These are phyloP conservation scores for Neodon shergylaensis DNA, from an alignment of 2,113 vertebrate genomes.

Conservation along the genomic window DNA sequence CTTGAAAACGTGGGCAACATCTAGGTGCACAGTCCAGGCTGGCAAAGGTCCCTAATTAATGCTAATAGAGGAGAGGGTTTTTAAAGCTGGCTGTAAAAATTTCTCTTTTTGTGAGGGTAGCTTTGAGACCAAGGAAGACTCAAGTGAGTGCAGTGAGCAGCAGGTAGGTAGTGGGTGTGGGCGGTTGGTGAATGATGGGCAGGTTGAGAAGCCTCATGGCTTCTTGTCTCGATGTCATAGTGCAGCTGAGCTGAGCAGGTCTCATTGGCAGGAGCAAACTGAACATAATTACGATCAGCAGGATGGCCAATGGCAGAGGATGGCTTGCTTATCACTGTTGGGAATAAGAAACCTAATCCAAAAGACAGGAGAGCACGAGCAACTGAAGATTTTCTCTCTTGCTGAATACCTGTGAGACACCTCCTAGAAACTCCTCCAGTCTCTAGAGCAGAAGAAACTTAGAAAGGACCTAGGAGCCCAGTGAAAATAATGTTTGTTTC, in stretches of 20 bases:
- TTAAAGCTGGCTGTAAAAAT: neutral
- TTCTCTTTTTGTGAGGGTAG: neutral
- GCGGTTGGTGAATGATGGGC: neutral
- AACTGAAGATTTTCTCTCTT: conserved; percentile 18
- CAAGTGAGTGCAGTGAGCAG: neutral
- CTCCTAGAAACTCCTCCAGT: neutral
- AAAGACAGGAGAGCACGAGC: neutral
- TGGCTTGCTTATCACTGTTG: neutral
- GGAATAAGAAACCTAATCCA: neutral
- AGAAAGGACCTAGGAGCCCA: neutral
- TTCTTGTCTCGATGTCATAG: no score
- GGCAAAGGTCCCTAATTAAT: neutral
- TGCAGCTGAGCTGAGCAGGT: neutral
- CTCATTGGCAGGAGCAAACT: neutral
- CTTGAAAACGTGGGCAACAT: neutral
- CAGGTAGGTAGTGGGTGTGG: neutral
- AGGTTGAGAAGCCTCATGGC: neutral
- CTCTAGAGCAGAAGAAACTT: conserved; percentile 2
- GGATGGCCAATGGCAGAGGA: neutral
- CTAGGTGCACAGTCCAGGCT: neutral
- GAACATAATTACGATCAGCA: neutral
- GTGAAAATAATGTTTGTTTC: neutral
- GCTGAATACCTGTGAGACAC: neutral
- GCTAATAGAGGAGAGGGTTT: neutral
- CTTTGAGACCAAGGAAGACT: neutral